These are phyloP conservation scores for Himantopus leucocephalus DNA, from an alignment of 2,113 vertebrate species.

Conservation along the genomic window DNA sequence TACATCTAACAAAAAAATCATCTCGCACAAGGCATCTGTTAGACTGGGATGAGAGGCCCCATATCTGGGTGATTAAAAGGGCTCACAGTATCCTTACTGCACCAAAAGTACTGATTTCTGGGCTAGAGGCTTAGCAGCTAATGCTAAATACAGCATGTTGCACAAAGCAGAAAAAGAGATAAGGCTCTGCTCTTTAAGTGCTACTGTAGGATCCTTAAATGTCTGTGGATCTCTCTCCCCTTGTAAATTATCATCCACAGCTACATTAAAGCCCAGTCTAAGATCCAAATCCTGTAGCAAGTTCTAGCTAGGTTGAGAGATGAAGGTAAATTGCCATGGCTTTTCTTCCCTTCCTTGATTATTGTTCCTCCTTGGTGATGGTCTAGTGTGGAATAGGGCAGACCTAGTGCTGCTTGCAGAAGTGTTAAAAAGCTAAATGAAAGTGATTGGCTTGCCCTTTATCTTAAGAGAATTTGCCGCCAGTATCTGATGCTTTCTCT, in stretches of 20 bases:
- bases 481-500: constrained; percentile 8
- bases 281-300: background rate
- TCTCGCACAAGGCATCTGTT: rapidly evolving
- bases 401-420: background rate
- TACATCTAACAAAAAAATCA: background rate
- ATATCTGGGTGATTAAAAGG: background rate
- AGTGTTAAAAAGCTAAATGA: background rate
- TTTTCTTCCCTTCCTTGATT: background rate
- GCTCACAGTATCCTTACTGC: background rate
- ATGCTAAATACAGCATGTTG: background rate
- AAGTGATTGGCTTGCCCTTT: background rate
- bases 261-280: background rate
- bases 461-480: background rate
- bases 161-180: background rate
- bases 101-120: background rate
- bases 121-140: background rate
- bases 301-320: background rate
- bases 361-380: background rate
- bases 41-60: background rate
- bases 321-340: background rate
- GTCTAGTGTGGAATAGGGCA: background rate
- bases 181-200: background rate
- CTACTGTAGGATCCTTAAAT: background rate
- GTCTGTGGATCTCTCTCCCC: background rate
- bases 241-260: background rate